These are phyloP conservation scores for Myotis daubentonii DNA, from an alignment of 2,797 vertebrate species.

Conservation along the genomic window DNA sequence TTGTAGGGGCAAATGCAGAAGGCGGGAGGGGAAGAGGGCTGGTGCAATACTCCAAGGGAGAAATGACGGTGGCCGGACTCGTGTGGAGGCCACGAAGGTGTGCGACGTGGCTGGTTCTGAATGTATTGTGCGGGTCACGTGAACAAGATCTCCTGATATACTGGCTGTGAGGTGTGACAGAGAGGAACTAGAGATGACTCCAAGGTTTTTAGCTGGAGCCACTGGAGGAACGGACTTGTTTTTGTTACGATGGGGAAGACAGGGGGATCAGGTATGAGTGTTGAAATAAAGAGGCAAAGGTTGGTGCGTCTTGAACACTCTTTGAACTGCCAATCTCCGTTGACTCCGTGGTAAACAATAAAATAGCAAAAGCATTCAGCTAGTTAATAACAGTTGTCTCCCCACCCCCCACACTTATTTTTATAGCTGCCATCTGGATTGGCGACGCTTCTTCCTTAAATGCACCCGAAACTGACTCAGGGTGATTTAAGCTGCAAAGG, in stretches of 20 bases:
- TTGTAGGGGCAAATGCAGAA: background rate
- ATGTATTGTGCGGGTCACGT: background rate
- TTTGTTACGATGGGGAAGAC: background rate
- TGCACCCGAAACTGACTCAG: background rate
- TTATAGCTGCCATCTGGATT: background rate
- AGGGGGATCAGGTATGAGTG: accelerated
- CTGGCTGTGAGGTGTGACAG: background rate
- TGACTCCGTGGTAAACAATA: background rate
- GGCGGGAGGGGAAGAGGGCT: background rate
- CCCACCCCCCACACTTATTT: background rate
- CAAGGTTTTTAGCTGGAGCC: background rate
- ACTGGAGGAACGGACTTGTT: background rate
- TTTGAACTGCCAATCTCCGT: background rate
- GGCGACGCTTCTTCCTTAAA: background rate
- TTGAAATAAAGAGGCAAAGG: background rate
- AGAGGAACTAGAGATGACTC: background rate
- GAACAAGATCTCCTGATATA: background rate
- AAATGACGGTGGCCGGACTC: background rate
- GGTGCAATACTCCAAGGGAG: background rate
- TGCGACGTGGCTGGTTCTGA: background rate
- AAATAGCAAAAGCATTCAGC: background rate
- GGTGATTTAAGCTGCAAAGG: constrained; percentile 34
- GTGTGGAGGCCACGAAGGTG: background rate
- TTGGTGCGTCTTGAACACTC: background rate
- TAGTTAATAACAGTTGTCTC: background rate